Evolutionary conservation across 2,888 invertebrate species (phyloP).

Genomic region (Sipha maydis): DNA sequence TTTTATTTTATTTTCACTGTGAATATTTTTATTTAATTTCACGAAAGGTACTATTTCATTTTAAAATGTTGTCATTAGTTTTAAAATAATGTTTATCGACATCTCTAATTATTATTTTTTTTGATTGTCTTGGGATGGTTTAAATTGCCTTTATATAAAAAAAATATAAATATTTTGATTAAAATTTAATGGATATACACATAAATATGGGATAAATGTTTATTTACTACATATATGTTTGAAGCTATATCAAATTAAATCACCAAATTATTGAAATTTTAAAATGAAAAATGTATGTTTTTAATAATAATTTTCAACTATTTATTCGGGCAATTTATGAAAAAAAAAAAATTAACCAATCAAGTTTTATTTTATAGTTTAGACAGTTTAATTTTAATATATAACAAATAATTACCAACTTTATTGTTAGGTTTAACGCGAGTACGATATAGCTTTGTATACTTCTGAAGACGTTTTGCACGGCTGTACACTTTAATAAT

Average conservation of each 20-base stretch:
- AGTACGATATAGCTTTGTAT: too few relatives aligned
- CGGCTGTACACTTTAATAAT: too few relatives aligned
- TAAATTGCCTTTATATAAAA: background rate
- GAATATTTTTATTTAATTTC: conserved; percentile 25
- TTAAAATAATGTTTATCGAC: conserved; percentile 37
- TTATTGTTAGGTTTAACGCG: too few relatives aligned
- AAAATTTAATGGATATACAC: background rate
- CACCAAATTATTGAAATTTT: background rate
- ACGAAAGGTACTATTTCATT: background rate
- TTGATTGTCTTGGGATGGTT: background rate
- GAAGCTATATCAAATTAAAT: background rate
- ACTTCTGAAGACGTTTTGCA: too few relatives aligned
- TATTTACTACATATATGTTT: too few relatives aligned
- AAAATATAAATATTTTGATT: background rate
- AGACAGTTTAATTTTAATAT: too few relatives aligned
- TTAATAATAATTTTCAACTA: background rate
- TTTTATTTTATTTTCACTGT: too few relatives aligned
- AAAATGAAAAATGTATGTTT: background rate
- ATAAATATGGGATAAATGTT: too few relatives aligned
- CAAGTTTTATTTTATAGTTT: too few relatives aligned
- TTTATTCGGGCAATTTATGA: background rate
- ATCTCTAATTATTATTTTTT: background rate
- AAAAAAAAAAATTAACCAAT: background rate
- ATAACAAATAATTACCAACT: too few relatives aligned
- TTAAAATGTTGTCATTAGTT: background rate